These are phyloP conservation scores for Eristalinus sepulchralis DNA, from an alignment of 2,888 invertebrate species.

Conservation along the genomic window DNA sequence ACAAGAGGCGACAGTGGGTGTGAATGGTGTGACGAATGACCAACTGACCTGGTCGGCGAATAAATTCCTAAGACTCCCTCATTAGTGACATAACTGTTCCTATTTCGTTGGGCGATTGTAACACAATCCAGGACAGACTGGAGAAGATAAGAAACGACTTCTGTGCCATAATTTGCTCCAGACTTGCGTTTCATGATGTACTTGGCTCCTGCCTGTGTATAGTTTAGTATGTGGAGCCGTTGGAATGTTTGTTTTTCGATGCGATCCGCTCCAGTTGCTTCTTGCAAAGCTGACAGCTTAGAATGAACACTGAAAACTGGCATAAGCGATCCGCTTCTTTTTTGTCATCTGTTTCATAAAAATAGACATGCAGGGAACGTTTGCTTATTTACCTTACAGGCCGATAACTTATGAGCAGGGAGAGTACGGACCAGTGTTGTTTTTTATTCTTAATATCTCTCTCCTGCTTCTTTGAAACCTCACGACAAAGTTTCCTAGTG, in stretches of 20 bases:
- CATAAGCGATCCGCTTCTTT: too few species aligned
- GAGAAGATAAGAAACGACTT: conserved; percentile 2
- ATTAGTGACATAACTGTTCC: conserved; percentile 1
- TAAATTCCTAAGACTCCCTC: conserved; percentile 32
- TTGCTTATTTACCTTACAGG: too few species aligned
- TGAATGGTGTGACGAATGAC: conserved; percentile 24
- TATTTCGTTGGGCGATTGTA: conserved; percentile 28
- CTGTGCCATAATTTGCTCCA: not conserved
- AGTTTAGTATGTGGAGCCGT: conserved; percentile 1
- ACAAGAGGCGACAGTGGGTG: not conserved
- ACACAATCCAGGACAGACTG: conserved; percentile 25
- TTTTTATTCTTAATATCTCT: too few species aligned
- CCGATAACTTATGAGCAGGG: too few species aligned
- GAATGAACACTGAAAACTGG: too few species aligned
- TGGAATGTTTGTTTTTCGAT: conserved; percentile 38
- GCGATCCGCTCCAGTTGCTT: conserved; percentile 53
- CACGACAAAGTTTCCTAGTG: too few species aligned
- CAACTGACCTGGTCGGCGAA: conserved; percentile 24
- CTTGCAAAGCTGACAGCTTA: conserved; percentile 3
- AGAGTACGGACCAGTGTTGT: too few species aligned
- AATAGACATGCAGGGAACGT: too few species aligned
- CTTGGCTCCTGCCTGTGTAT: not conserved
- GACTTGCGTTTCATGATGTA: conserved; percentile 39
- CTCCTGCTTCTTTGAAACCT: too few species aligned
- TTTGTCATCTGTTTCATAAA: too few species aligned